phyloP scores from a whole-genome alignment of 2,113 vertebrate genomes.

The Martes martes region DNA sequence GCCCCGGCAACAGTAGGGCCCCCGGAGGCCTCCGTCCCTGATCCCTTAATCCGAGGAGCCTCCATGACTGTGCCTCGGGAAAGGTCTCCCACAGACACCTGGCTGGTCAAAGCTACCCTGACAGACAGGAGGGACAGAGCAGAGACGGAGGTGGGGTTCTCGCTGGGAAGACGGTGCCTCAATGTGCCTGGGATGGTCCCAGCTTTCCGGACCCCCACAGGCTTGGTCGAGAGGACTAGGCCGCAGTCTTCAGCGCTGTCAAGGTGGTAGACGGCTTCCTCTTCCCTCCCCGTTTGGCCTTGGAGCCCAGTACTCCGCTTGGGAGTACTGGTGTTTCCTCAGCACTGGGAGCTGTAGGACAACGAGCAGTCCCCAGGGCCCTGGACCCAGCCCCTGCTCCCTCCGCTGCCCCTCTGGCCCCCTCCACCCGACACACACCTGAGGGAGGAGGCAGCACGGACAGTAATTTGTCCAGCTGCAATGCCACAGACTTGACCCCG shows the following conservation, averaged over 20 bases:
- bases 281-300: neutral
- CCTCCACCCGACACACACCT: no score
- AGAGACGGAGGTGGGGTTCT: neutral
- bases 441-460: neutral
- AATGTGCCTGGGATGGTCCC: neutral
- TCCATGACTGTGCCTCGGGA: neutral
- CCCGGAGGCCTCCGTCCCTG: constrained; percentile 43
- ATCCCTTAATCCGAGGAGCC: constrained; percentile 65
- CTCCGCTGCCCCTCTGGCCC: accelerated
- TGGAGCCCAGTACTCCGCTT: neutral
- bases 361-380: accelerated
- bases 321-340: neutral
- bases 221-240: neutral
- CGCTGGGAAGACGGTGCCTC: neutral
- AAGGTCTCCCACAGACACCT: constrained; percentile 55
- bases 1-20: constrained; percentile 65
- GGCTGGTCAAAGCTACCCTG: neutral
- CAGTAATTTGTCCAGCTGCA: neutral
- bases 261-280: neutral
- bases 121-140: neutral
- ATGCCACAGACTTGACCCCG: neutral
- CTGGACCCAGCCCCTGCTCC: neutral
- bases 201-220: neutral
- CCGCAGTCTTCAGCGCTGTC: neutral
- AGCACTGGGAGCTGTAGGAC: neutral